Evolutionary conservation across 2,888 invertebrate genomes (phyloP).

Genomic region (Dysmachus trigonus): DNA sequence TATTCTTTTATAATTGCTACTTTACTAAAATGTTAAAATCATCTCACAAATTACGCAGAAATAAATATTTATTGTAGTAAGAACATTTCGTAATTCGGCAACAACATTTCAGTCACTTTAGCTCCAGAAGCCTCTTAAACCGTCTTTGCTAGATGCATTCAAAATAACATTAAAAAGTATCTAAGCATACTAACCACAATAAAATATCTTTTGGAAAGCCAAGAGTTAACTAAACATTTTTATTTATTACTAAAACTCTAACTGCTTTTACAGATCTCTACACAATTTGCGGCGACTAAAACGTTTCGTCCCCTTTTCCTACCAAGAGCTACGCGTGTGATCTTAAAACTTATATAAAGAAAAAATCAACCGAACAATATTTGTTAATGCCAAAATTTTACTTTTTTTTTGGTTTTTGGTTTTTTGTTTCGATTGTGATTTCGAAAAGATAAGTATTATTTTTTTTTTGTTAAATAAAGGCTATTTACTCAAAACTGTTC

Average conservation of each 20-base stretch:
- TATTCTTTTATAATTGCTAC: background rate
- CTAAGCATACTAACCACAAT: background rate
- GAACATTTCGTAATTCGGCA: background rate
- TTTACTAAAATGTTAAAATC: background rate
- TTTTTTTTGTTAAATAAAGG: conserved; percentile 25
- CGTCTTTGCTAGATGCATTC: background rate
- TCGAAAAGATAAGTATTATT: conserved; percentile 3
- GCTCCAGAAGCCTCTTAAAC: background rate
- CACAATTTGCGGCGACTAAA: conserved; percentile 26
- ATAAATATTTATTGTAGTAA: background rate
- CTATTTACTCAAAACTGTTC: conserved; percentile 6
- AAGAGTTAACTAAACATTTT: background rate
- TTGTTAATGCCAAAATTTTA: background rate
- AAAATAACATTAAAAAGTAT: background rate
- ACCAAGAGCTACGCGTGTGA: conserved; percentile 32
- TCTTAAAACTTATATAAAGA: background rate
- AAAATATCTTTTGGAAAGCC: background rate
- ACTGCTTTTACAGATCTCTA: conserved; percentile 28
- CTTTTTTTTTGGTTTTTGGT: background rate
- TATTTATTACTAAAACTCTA: background rate
- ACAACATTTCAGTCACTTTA: background rate
- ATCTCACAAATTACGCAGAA: background rate
- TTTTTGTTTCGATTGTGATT: background rate
- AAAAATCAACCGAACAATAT: background rate
- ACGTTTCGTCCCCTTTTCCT: conserved; percentile 21